These are phyloP conservation scores for Apeltes quadracus DNA, from an alignment of 2,113 vertebrate genomes.

Conservation along the genomic window DNA sequence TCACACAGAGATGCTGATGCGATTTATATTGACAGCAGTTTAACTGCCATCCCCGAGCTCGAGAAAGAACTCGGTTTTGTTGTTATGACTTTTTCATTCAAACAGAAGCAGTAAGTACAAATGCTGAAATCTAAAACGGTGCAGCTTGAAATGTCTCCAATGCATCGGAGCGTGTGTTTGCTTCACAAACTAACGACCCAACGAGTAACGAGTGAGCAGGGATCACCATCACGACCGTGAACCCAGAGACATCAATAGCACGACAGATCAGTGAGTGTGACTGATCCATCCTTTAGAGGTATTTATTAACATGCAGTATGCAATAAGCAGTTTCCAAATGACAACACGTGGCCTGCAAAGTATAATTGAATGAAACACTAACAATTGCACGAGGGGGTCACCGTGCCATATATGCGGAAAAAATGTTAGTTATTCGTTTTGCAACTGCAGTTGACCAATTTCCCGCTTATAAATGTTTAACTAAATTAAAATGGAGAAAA, in stretches of 20 bases:
- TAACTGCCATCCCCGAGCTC: background rate
- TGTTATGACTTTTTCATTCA: background rate
- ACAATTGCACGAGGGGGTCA: background rate
- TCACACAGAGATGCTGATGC: background rate
- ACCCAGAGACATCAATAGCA: slow-evolving; percentile 14
- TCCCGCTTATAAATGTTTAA: background rate
- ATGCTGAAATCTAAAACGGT: background rate
- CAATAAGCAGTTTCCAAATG: background rate
- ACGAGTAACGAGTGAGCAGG: slow-evolving; percentile 1
- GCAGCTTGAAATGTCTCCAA: background rate
- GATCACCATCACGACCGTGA: slow-evolving; percentile 24
- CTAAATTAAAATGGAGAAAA: background rate
- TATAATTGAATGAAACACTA: background rate
- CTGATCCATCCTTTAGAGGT: slow-evolving; percentile 1
- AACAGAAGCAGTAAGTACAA: background rate
- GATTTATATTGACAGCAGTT: background rate
- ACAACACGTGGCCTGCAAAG: background rate
- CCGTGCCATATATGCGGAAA: background rate
- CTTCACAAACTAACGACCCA: slow-evolving; percentile 3
- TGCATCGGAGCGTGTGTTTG: background rate
- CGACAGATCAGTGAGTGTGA: background rate
- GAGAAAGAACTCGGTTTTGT: no score
- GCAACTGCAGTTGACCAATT: background rate
- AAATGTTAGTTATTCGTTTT: background rate
- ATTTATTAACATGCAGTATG: no score